Conservation (phyloP, 2,113 vertebrate species). For the Xyrauchen texanus region DNA sequence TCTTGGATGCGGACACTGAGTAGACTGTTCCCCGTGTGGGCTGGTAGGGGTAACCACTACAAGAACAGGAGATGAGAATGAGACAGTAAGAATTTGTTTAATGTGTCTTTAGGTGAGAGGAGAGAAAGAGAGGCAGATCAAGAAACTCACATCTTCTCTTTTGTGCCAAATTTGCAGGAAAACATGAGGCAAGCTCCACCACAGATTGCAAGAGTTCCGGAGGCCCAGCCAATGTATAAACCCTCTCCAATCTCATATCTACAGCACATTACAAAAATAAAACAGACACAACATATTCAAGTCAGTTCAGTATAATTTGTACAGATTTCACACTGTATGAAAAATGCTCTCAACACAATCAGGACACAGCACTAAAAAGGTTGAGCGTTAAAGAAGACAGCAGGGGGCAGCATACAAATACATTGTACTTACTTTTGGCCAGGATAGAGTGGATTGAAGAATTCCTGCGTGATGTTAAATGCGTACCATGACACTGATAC, state of each 20-base stretch:
- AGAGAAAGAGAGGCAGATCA: not conserved
- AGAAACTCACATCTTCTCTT: slow-evolving; percentile 70
- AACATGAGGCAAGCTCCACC: slow-evolving; percentile 79
- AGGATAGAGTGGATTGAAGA: slow-evolving; percentile 80
- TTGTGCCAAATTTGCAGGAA: slow-evolving; percentile 65
- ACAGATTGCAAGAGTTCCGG: slow-evolving; percentile 77
- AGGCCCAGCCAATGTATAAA: slow-evolving; percentile 89
- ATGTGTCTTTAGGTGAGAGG: not conserved
- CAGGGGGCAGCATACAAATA: no score
- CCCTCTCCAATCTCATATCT: slow-evolving; percentile 88
- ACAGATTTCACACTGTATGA: no score
- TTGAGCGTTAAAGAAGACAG: no score
- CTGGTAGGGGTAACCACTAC: slow-evolving; percentile 67
- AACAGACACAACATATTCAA: no score
- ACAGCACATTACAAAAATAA: slow-evolving; percentile 22
- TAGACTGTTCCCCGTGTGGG: slow-evolving; percentile 67
- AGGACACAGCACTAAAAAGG: no score
- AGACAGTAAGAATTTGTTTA: not conserved
- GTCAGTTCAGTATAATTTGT: no score
- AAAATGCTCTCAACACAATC: no score
- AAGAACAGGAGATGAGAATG: slow-evolving; percentile 23
- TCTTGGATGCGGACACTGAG: slow-evolving; percentile 67
- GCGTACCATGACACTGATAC: slow-evolving; percentile 88
- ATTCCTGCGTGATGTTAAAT: slow-evolving; percentile 83
- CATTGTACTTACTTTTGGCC: slow-evolving; percentile 79